Evolutionary conservation across 2,888 invertebrate species (phyloP), one percentile per base, ranked within the genome.

Genomic region (Melanchra persicariae): DNA sequence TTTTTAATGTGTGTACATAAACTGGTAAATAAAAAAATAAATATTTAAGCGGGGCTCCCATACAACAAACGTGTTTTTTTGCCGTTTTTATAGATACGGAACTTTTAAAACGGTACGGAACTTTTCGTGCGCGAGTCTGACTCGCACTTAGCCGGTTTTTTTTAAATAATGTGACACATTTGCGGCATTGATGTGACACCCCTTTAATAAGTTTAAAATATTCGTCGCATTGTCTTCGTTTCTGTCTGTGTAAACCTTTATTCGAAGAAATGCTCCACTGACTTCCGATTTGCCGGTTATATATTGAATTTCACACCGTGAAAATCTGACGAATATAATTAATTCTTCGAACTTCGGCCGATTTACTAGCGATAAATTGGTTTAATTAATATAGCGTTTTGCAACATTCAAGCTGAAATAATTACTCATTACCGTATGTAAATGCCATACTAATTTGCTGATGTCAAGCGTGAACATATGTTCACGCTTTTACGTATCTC

Each of bases 291-390:
- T 10, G 30, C 40, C 52, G 12, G 40, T 43, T 24, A 26, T 59
- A 62, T 26, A 37, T 54, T 49, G 22, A n/a, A n/a, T n/a, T n/a
- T 54, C 45, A 19, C 45, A 77, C 26, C 24, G 24, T 45, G 49
- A 63, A 63, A 59, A 68, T 63, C 54, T 26, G 22, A 15, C 8
- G 37, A 49, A n/a, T 63, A 63, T 60, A 70, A 77, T 64, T 57
- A 71, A 26, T 82, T 82, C 73, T 1, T 26, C 49, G 79, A 71
- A 78, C 19, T 59, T 26, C n/a, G 40, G 10, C 10, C n/a, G n/a
- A 59, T 55, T 43, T 54, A n/a, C 37, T 30, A 43, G 22, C 24
- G 51, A 49, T 54, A 61, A 72, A 72, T 51, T 64, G 26, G 34
- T 57, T 54, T n/a, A 52, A 30, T 30, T 55, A 51, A 43, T n/a